Evolutionary conservation across 2,797 vertebrate species (phyloP).

Genomic region (Picus viridis): DNA sequence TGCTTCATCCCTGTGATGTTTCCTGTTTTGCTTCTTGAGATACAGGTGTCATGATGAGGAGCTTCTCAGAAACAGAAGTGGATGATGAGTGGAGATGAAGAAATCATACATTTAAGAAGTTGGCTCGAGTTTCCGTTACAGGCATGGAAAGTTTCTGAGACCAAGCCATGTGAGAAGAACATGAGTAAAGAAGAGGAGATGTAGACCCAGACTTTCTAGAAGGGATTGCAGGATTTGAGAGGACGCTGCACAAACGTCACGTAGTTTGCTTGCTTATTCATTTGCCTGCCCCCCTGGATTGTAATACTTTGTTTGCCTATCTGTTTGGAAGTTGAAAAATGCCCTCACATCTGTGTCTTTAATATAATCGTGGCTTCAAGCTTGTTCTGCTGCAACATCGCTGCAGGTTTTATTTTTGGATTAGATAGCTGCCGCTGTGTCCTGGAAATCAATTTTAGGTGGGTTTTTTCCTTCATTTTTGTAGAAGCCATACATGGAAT

Average conservation of each 20-base stretch:
- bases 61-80: constrained; percentile 73
- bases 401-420: constrained; percentile 24
- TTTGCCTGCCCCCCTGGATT: constrained; percentile 52
- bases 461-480: neutral
- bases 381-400: constrained; percentile 24
- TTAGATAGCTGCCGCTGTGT: constrained; percentile 33
- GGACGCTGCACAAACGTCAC: constrained; percentile 56
- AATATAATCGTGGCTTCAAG: constrained; percentile 54
- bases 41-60: constrained; percentile 76
- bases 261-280: constrained; percentile 52
- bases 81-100: constrained; percentile 75
- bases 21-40: constrained; percentile 78
- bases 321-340: constrained; percentile 50
- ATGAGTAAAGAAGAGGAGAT: constrained; percentile 74
- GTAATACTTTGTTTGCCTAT: constrained; percentile 38
- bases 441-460: neutral
- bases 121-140: constrained; percentile 72
- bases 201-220: constrained; percentile 70
- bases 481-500: neutral
- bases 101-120: constrained; percentile 73
- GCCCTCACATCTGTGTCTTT: constrained; percentile 61
- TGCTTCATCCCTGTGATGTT: constrained; percentile 74
- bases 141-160: constrained; percentile 71
- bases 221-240: constrained; percentile 72
- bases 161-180: constrained; percentile 70